Evolutionary conservation across 1,140 invertebrate species (phyloP).

Genomic region (Aphelinus certus): DNA sequence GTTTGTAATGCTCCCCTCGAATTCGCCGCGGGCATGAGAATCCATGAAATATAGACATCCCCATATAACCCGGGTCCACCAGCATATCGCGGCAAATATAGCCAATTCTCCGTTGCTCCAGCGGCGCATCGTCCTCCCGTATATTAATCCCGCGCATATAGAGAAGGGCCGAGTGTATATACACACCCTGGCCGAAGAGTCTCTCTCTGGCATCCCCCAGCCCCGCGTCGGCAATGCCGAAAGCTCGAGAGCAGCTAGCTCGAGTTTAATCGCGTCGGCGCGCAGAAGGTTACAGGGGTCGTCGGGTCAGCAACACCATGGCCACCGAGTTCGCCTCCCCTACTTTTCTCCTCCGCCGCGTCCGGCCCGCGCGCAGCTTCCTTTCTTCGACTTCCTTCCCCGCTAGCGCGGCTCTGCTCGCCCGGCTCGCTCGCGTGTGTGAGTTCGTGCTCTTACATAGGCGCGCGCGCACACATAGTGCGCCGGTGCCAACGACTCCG

Average conservation of each 20-base stretch:
- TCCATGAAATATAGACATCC: no score
- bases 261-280: conserved; percentile 23
- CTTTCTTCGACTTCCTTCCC: conserved; percentile 44
- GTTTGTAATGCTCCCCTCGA: no score
- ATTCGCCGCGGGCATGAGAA: no score
- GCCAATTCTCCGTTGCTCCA: no score
- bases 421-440: background rate
- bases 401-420: conserved; percentile 7
- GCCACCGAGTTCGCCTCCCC: conserved; percentile 46
- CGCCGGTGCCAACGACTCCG: conserved; percentile 34
- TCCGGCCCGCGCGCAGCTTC: conserved; percentile 35
- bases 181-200: no score
- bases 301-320: conserved; percentile 64
- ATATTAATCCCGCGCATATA: no score
- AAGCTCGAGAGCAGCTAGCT: background rate
- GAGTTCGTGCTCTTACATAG: no score
- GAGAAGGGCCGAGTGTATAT: no score
- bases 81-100: no score
- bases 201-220: background rate
- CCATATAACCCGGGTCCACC: no score
- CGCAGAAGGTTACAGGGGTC: conserved; percentile 62
- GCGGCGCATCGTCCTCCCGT: no score
- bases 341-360: conserved; percentile 32
- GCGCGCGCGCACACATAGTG: no score
- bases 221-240: background rate